Evolutionary conservation across 1,140 invertebrate species (phyloP).

Genomic region (Drosophila tsacasi): DNA sequence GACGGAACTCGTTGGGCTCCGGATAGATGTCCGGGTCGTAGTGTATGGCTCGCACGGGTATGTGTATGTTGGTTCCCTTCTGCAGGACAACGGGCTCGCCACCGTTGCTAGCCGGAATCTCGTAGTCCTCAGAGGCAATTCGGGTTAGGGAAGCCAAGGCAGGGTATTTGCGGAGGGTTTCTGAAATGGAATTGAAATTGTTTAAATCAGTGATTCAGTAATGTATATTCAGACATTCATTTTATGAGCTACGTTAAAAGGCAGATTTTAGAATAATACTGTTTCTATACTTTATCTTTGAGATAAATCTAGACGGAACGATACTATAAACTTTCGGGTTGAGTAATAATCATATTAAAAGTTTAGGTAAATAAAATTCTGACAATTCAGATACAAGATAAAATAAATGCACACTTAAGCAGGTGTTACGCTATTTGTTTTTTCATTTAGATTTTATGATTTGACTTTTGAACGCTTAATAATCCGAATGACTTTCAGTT

Average conservation of each 20-base stretch:
- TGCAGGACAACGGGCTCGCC: slow-evolving; percentile 64
- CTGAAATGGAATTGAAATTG: slow-evolving; percentile 3
- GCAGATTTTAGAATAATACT: not conserved
- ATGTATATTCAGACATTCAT: not conserved
- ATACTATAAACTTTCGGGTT: too few species aligned
- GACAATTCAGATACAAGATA: too few species aligned
- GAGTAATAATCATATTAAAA: too few species aligned
- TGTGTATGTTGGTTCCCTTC: slow-evolving; percentile 63
- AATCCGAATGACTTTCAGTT: not conserved
- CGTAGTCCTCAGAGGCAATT: slow-evolving; percentile 85
- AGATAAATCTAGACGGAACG: too few species aligned
- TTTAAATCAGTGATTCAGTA: not conserved
- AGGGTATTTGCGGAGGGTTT: slow-evolving; percentile 87
- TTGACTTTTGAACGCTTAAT: not conserved
- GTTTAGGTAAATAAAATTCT: too few species aligned
- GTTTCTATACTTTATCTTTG: too few species aligned
- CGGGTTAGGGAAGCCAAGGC: slow-evolving; percentile 85
- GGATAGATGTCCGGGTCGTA: slow-evolving; percentile 50
- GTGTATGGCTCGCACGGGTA: slow-evolving; percentile 35
- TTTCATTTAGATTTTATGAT: not conserved
- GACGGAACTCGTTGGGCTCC: slow-evolving; percentile 37
- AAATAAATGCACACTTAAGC: too few species aligned
- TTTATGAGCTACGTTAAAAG: not conserved
- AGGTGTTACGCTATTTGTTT: not conserved
- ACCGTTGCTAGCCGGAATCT: slow-evolving; percentile 71